Evolutionary conservation across 2,888 invertebrate genomes (phyloP), one percentile per base, ranked within the genome.

Genomic region (Pteria penguin): DNA sequence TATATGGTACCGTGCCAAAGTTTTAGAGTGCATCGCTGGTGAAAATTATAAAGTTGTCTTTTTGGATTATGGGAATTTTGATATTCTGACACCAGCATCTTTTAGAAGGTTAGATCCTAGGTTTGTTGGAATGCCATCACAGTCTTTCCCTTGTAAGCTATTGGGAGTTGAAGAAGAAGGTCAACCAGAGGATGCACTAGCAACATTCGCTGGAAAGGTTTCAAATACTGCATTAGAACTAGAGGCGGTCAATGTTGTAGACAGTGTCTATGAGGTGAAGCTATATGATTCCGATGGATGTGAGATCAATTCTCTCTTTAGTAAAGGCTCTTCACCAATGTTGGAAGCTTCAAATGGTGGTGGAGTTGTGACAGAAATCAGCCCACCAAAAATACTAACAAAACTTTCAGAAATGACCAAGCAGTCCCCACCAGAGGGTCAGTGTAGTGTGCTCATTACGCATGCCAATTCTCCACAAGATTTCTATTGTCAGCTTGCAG

Each of bases 21-120:
- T 90, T 0, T 67, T 77, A 18, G 82, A 82, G 24, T 71, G 78
- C 4, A 72, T 78, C 4, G 74, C 77, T 5, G 81, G 73, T 4
- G 32, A 76, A 2, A 72, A 68, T n/a, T 82, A 78, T n/a, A 74
- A 72, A 14, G 86, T 91, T 1, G 81, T 78, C 57, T 90, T 87
- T 78, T 82, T 91, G 31, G 91, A 91, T 76, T 91, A 88, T 81
- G 91, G 91, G 1, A 90, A 90, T 63, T 72, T 58, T 26, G 88
- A 86, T n/a, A 63, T 55, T 1, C 79, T 83, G 29, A 60, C 65
- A 4, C 62, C 75, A 24, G 58, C 66, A n/a, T 69, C 73, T 55
- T 72, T 88, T 0, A 76, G 80, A 14, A 52, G 74, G 36, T 68
- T 86, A 8, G 72, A 67, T 8, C 60, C 78, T 4, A 52, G 76